Evolutionary conservation across 2,888 invertebrate genomes (phyloP).

Genomic region (Nephrotoma guestfalica): DNA sequence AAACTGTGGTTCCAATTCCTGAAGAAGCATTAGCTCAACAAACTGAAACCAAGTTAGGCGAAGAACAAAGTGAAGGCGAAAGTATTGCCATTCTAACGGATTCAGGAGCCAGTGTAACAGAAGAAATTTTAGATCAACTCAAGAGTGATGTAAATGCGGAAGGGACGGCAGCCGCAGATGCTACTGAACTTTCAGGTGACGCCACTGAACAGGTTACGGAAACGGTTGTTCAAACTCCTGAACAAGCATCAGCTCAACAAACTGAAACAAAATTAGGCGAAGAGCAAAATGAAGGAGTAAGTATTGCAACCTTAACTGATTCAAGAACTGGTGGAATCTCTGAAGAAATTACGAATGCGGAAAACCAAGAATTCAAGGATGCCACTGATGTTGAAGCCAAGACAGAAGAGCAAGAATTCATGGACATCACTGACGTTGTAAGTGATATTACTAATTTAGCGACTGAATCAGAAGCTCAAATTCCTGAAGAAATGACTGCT

Average conservation of each 20-base stretch:
- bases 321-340: not conserved
- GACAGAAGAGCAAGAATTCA: not conserved
- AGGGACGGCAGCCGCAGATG: not conserved
- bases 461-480: not conserved
- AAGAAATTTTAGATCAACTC: not conserved
- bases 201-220: not conserved
- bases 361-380: not conserved
- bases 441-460: not conserved
- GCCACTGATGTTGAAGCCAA: too few relatives aligned
- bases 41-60: not conserved
- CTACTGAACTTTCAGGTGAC: not conserved
- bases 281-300: not conserved
- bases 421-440: not conserved
- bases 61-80: not conserved
- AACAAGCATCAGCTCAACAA: not conserved
- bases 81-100: not conserved
- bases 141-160: not conserved
- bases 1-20: not conserved
- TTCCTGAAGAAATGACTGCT: not conserved
- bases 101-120: not conserved
- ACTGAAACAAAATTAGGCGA: not conserved
- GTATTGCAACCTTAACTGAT: not conserved
- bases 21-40: not conserved
- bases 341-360: not conserved
- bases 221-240: not conserved